phyloP scores from a whole-genome alignment of 2,888 invertebrate species.

The Leucophenga montana region DNA sequence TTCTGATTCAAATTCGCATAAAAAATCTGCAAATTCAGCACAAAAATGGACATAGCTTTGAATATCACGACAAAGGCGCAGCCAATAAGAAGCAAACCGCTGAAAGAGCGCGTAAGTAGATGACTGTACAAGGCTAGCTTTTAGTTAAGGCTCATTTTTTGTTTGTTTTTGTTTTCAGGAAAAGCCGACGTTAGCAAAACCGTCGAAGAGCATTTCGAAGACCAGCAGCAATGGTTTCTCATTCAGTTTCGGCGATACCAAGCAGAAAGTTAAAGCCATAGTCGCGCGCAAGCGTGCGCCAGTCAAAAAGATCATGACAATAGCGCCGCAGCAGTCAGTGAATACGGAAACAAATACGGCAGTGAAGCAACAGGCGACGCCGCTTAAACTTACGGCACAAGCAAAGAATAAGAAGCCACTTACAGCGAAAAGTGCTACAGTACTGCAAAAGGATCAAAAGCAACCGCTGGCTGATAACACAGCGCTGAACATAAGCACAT shows the following conservation, averaged over 20 bases:
- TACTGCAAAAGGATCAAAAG: no score
- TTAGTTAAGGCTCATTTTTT: neutral
- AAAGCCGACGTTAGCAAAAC: neutral
- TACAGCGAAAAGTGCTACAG: neutral
- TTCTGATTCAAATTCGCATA: neutral
- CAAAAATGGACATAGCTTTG: slow-evolving; percentile 57
- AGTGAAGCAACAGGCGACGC: neutral
- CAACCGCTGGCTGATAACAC: no score
- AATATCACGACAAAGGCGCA: slow-evolving; percentile 52
- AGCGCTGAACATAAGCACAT: no score
- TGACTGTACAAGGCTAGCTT: neutral
- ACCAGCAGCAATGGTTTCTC: slow-evolving; percentile 48
- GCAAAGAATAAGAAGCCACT: neutral
- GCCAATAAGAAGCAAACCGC: slow-evolving; percentile 48
- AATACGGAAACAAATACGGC: neutral
- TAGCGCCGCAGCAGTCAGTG: neutral
- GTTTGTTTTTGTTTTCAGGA: neutral
- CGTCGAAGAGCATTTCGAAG: slow-evolving; percentile 28
- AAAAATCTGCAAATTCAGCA: neutral
- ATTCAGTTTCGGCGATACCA: slow-evolving; percentile 58
- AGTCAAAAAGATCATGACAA: neutral
- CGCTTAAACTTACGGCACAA: no score
- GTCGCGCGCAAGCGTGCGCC: slow-evolving; percentile 62
- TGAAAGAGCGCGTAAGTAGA: neutral
- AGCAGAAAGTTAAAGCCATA: slow-evolving; percentile 68